Percentiles rank a stretch among this genome's conserved stretches.
Conservation (phyloP, 2,888 invertebrate genomes). For the Melitaea athalia region DNA sequence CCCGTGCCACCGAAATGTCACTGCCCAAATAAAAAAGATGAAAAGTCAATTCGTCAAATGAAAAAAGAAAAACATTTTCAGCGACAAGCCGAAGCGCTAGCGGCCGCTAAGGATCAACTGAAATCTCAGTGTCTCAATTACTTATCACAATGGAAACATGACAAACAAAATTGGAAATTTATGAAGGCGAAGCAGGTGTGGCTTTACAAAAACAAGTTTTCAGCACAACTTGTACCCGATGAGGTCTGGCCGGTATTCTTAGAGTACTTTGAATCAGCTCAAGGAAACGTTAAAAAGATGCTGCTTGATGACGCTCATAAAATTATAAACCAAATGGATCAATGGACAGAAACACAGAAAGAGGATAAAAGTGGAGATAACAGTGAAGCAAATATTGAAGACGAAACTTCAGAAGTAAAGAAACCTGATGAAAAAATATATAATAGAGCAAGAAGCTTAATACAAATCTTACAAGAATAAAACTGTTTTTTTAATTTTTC, state of each 20-base stretch:
- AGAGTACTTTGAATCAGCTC: slow-evolving; percentile 87
- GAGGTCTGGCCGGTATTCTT: slow-evolving; percentile 85
- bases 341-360: slow-evolving; percentile 69
- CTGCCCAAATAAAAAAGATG: slow-evolving; percentile 61
- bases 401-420: slow-evolving; percentile 48
- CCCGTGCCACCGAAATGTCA: no score
- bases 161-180: slow-evolving; percentile 88
- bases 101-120: slow-evolving; percentile 77
- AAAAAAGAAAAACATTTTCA: slow-evolving; percentile 85
- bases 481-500: slow-evolving; percentile 47
- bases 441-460: slow-evolving; percentile 84
- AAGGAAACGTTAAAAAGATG: slow-evolving; percentile 85
- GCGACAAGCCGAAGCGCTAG: slow-evolving; percentile 79
- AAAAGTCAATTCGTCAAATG: slow-evolving; percentile 84
- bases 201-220: slow-evolving; percentile 86
- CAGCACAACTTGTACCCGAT: slow-evolving; percentile 81
- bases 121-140: slow-evolving; percentile 85
- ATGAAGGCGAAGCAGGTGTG: slow-evolving; percentile 90
- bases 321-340: slow-evolving; percentile 84
- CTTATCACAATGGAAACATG: slow-evolving; percentile 88
- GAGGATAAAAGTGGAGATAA: slow-evolving; percentile 35
- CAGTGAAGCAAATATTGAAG: slow-evolving; percentile 49
- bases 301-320: slow-evolving; percentile 85
- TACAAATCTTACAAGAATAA: slow-evolving; percentile 84
- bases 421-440: slow-evolving; percentile 76